These are phyloP conservation scores for Gambelia wislizenii DNA, from an alignment of 2,797 vertebrate species.

Conservation along the genomic window DNA sequence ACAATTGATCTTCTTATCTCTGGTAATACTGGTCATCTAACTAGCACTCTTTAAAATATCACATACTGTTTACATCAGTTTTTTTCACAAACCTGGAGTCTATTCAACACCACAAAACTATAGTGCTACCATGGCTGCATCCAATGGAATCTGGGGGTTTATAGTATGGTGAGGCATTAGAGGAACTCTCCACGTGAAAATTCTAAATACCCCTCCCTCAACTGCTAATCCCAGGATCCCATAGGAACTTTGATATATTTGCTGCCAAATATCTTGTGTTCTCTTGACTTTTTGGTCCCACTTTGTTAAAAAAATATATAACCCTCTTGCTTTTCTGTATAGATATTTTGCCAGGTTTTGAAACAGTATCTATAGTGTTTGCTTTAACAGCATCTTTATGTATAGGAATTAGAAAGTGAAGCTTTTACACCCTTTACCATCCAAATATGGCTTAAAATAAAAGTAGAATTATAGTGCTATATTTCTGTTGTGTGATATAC, in stretches of 20 bases:
- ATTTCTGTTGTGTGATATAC: too few relatives aligned
- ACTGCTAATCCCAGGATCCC: too few relatives aligned
- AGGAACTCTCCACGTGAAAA: too few relatives aligned
- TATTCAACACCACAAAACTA: too few relatives aligned
- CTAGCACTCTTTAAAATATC: not conserved
- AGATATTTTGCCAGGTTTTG: not conserved
- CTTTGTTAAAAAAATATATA: not conserved
- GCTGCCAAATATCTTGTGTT: not conserved
- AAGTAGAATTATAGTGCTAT: too few relatives aligned
- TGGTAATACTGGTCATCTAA: not conserved
- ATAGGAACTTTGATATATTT: not conserved
- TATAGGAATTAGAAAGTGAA: not conserved
- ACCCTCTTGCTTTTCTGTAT: not conserved
- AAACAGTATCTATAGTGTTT: not conserved
- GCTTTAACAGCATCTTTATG: not conserved
- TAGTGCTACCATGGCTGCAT: too few relatives aligned
- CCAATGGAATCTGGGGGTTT: too few relatives aligned
- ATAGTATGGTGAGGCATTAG: too few relatives aligned
- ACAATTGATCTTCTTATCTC: not conserved
- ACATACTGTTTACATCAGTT: not conserved
- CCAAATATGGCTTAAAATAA: not conserved
- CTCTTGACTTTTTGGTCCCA: not conserved
- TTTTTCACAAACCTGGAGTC: not conserved
- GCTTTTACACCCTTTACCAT: not conserved
- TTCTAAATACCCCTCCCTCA: too few relatives aligned